Evolutionary conservation across 1,140 invertebrate genomes (phyloP), one percentile per base, ranked within the genome.

Genomic region (Aphelenchoides besseyi): DNA sequence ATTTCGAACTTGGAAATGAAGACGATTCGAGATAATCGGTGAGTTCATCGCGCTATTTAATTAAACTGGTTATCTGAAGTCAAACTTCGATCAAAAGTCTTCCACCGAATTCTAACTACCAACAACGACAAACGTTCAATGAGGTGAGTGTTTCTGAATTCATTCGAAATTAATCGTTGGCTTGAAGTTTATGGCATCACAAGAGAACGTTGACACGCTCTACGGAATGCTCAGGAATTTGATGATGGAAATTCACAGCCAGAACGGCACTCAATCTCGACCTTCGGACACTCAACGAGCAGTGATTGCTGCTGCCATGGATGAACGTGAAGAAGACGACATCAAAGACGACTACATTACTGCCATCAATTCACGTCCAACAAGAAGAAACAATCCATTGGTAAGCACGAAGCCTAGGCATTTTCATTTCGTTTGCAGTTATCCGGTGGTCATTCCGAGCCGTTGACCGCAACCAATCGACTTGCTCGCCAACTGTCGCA

Each of bases 141-240:
- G 55, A 5, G 55, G 55, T 59, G 23, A 28, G 55, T 59, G 5
- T 33, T 59, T 59, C 5, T 59, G n/a, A 5, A 59, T 8, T 8
- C 5, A 8, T 23, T 18, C 5, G 5, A 8, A 23, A 59, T 8
- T 59, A 29, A 41, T n/a, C n/a, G n/a, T 8, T 8, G 57, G 5
- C 18, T 59, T 71, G 26, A 29, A 76, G 77, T 75, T 75, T 26
- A 28, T 76, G 54, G 23, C 70, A 1, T 74, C 41, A 29, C 59
- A 68, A 41, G 76, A 79, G 3, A 79, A 80, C 32, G 32, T 57
- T 18, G 75, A 77, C 29, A 28, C 53, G 1, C 32, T 77, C 12
- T 77, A 77, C 37, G 28, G 30, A 26, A 79, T 77, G 78, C 75
- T 77, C 57, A 54, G 73, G 1, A 30, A 55, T 2, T 33, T 77